Conservation (phyloP, 2,888 invertebrate species). For the Eupithecia subfuscata region DNA sequence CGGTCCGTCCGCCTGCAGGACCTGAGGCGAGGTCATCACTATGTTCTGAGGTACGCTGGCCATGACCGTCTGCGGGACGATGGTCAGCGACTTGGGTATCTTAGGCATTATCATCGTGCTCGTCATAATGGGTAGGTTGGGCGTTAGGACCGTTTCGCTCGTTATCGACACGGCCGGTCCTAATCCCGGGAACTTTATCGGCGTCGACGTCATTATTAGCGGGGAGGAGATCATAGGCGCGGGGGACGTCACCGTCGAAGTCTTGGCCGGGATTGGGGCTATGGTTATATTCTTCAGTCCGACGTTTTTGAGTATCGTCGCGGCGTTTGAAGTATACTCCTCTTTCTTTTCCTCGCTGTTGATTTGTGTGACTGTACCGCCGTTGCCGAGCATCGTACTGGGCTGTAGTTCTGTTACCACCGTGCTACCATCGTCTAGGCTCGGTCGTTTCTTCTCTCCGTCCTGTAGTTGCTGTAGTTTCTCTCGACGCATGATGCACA, state of each 20-base stretch:
- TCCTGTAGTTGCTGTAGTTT: slow-evolving; percentile 86
- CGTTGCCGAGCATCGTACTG: slow-evolving; percentile 71
- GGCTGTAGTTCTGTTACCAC: slow-evolving; percentile 74
- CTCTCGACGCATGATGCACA: slow-evolving; percentile 89
- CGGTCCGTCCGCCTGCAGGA: slow-evolving; percentile 45
- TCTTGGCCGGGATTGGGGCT: slow-evolving; percentile 74
- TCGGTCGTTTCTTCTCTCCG: slow-evolving; percentile 60
- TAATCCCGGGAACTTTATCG: slow-evolving; percentile 67
- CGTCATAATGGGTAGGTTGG: slow-evolving; percentile 58
- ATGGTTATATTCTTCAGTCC: slow-evolving; percentile 80
- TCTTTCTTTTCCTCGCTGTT: slow-evolving; percentile 57
- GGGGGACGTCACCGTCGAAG: slow-evolving; percentile 71
- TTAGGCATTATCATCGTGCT: slow-evolving; percentile 86
- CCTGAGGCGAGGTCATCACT: slow-evolving; percentile 44
- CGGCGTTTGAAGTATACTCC: slow-evolving; percentile 68
- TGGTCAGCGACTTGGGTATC: slow-evolving; percentile 92
- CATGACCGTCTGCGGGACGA: slow-evolving; percentile 86
- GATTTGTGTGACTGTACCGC: slow-evolving; percentile 69
- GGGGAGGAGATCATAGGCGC: slow-evolving; percentile 60
- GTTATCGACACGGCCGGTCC: slow-evolving; percentile 69
- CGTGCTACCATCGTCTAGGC: slow-evolving; percentile 54
- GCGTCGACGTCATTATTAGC: slow-evolving; percentile 61
- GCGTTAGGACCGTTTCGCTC: slow-evolving; percentile 60
- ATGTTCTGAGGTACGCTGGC: slow-evolving; percentile 40
- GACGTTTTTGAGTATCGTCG: slow-evolving; percentile 77